Base-by-base conservation (phyloP, 2,888 invertebrate genomes). In the Anthophora plumipes region DNA sequence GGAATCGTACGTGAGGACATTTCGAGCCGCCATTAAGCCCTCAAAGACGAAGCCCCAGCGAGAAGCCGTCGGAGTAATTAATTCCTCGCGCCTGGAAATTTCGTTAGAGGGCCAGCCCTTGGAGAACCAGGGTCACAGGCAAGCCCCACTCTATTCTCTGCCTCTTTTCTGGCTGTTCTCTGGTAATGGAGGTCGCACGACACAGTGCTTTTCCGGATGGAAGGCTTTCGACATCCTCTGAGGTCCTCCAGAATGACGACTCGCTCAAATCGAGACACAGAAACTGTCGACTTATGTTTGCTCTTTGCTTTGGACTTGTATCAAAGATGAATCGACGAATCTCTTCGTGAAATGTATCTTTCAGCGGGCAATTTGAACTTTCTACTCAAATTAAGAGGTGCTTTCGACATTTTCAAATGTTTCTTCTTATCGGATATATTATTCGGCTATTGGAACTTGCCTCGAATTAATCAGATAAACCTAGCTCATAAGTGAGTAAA, bases 1-100 rank as follows among this genome's bases (percentile, higher is more conserved):
- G n/a, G 70, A 70, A 60, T 80, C 78, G 78, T 39, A 67, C 70
- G 66, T 17, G 77, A 80, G 72, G 68, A 80, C 80, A 69, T 78
- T 78, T 43, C 25, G 61, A 52, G 48, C 31, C 52, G 52, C 64
- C 52, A 60, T 80, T 78, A 83, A 78, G 69, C 71, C 55, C 66
- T 73, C 75, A 72, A 83, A 79, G 83, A 64, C 71, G 68, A 74
- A 67, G 77, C 55, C 52, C 64, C 48, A 41, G 52, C 73, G 39
- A 37, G 64, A 52, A 71, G 52, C 52, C 68, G 70, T 41, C 63
- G 67, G 31, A 25, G 80, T 76, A 82, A 82, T 82, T 80, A 75
- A 82, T 80, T 82, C 75, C 75, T 85, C 74, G 85, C 82, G 85
- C 55, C 80, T 79, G 57, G 84, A 86, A 87, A 88, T 86, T 87